Conservation (phyloP, 2,888 invertebrate genomes). For the Chaetogeoica ovagalla region DNA sequence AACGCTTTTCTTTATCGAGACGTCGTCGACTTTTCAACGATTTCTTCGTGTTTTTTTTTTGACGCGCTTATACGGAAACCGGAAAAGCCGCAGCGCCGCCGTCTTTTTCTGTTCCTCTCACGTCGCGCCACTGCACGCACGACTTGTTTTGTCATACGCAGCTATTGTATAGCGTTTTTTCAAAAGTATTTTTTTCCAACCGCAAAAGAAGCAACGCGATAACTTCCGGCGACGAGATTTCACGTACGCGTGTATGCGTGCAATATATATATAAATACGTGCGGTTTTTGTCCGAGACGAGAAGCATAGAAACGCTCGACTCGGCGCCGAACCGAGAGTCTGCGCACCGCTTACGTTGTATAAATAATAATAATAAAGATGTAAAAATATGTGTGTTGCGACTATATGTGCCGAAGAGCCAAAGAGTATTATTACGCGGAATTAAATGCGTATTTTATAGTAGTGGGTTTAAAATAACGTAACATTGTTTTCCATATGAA, state of each 20-base stretch:
- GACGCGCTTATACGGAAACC: conserved; percentile 3
- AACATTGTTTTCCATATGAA: too few species aligned
- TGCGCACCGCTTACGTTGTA: too few species aligned
- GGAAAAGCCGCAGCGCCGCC: conserved; percentile 14
- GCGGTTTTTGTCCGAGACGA: conserved; percentile 13
- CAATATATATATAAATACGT: too few species aligned
- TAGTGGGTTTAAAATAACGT: too few species aligned
- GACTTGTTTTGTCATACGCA: too few species aligned
- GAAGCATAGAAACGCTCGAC: too few species aligned
- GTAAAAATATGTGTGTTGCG: too few species aligned
- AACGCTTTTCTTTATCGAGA: background rate
- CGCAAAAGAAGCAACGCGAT: background rate
- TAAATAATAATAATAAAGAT: too few species aligned
- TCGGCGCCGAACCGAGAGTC: too few species aligned
- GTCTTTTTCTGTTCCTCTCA: background rate
- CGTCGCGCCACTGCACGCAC: background rate
- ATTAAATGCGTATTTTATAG: too few species aligned
- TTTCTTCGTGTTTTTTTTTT: background rate
- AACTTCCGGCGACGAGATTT: conserved; percentile 34
- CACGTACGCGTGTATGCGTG: background rate
- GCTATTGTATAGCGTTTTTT: background rate
- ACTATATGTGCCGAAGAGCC: too few species aligned
- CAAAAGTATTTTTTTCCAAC: conserved; percentile 6
- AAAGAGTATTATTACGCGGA: too few species aligned
- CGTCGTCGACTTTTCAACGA: conserved; percentile 1